phyloP scores from a whole-genome alignment of 2,888 invertebrate species.

The Schizaphis graminum region DNA sequence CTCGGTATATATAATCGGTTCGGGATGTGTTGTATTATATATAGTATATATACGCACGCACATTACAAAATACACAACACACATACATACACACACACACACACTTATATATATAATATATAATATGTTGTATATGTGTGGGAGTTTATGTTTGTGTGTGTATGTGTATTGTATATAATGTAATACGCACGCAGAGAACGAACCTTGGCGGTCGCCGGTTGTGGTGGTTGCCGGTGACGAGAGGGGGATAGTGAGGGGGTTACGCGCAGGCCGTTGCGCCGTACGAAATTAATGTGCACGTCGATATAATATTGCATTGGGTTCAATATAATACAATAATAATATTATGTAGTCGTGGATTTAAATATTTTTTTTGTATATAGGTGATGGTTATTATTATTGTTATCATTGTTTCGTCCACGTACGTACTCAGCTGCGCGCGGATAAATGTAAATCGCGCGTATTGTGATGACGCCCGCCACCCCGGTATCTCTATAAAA shows the following conservation, averaged over 20 bases:
- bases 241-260: background rate
- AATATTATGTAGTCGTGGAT: background rate
- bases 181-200: slow-evolving; percentile 1
- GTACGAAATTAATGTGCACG: slow-evolving; percentile 47
- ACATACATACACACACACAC: background rate
- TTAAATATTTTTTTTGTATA: background rate
- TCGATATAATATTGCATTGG: slow-evolving; percentile 41
- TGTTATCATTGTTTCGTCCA: background rate
- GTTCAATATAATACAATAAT: background rate
- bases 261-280: slow-evolving; percentile 40
- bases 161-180: background rate
- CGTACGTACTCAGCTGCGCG: background rate
- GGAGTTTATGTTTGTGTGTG: too few relatives aligned
- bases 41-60: background rate
- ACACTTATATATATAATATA: background rate
- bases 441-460: background rate
- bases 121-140: background rate
- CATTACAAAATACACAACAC: background rate
- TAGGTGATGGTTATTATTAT: background rate
- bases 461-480: background rate
- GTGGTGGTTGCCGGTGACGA: background rate
- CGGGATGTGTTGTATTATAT: slow-evolving; percentile 44
- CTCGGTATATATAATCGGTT: slow-evolving; percentile 51
- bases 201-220: background rate
- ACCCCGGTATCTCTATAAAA: background rate